phyloP scores from a whole-genome alignment of 1,140 invertebrate species.

The Anastrepha ludens region DNA sequence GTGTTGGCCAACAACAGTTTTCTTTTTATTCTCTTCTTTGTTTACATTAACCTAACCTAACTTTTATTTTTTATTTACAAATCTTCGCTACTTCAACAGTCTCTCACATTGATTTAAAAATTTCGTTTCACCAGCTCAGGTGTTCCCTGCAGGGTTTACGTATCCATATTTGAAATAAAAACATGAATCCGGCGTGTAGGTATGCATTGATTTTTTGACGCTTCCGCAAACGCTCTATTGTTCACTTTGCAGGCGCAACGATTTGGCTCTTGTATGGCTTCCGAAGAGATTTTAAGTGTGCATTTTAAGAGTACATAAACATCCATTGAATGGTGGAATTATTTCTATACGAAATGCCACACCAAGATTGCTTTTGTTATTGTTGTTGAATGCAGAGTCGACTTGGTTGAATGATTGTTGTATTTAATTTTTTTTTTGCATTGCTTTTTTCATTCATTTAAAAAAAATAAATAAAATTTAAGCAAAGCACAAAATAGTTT shows the following conservation, averaged over 20 bases:
- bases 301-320: not conserved
- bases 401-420: not conserved
- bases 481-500: not conserved
- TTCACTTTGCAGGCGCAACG: slow-evolving; percentile 19
- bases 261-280: slow-evolving; percentile 36
- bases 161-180: not conserved
- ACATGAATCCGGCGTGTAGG: not conserved
- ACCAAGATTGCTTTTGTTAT: not conserved
- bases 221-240: slow-evolving; percentile 38
- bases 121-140: too few relatives aligned
- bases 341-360: too few relatives aligned
- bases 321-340: too few relatives aligned
- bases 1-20: too few relatives aligned
- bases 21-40: too few relatives aligned
- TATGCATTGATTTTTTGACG: slow-evolving; percentile 3
- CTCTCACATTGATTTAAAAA: too few relatives aligned
- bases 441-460: not conserved
- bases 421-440: not conserved
- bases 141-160: too few relatives aligned
- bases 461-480: not conserved
- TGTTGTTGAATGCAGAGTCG: not conserved
- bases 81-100: too few relatives aligned
- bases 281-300: slow-evolving; percentile 36
- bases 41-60: too few relatives aligned
- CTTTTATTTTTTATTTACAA: too few relatives aligned